Evolutionary conservation across 2,888 invertebrate species (phyloP).

Genomic region (Scrobipalpa costella): DNA sequence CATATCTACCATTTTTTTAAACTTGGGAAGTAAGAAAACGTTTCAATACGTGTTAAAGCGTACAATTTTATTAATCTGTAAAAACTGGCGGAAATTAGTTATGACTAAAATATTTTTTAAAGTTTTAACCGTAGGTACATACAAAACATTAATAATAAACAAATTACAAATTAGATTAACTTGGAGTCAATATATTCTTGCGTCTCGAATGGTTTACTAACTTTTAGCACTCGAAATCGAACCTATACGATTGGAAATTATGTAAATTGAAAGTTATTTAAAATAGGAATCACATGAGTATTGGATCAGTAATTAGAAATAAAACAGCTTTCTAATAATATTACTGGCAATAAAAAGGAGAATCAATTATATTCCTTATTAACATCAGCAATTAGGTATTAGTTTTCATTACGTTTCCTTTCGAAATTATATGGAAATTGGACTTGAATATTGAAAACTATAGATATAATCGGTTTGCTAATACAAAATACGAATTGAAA

Average conservation of each 20-base stretch:
- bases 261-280: not conserved
- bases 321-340: constrained; percentile 11
- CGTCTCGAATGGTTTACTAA: too few species aligned
- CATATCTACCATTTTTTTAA: too few species aligned
- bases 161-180: too few species aligned
- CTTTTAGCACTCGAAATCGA: too few species aligned
- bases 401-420: constrained; percentile 5
- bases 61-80: too few species aligned
- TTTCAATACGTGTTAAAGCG: too few species aligned
- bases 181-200: too few species aligned
- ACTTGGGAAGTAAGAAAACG: too few species aligned
- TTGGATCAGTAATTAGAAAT: not conserved
- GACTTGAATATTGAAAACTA: not conserved
- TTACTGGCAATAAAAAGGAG: constrained; percentile 8
- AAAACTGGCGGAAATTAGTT: too few species aligned
- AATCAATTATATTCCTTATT: constrained; percentile 1
- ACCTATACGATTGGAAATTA: not conserved
- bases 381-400: constrained; percentile 9
- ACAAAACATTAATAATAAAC: too few species aligned
- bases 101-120: too few species aligned
- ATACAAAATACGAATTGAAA: not conserved
- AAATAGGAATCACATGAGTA: not conserved
- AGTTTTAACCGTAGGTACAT: too few species aligned
- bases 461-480: not conserved
- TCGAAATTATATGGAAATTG: constrained; percentile 6